A percentile compares a stretch with the other conserved stretches of the same genome.
phyloP scores from a whole-genome alignment of 2,888 invertebrate genomes.

The Rotaria magnacalcarata region DNA sequence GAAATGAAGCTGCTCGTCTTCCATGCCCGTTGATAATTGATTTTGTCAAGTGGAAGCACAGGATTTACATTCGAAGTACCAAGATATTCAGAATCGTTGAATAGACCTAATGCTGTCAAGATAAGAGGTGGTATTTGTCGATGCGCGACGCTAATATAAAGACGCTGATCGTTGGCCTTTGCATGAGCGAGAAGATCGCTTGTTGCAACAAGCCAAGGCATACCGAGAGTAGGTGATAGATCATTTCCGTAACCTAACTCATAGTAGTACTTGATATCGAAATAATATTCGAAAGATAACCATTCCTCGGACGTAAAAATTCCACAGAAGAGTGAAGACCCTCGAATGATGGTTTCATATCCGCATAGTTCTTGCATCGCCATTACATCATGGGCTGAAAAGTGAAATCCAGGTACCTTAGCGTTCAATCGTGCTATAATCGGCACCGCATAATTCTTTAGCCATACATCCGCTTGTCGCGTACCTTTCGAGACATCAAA shows the following conservation, averaged over 20 bases:
- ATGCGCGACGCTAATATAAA: background rate
- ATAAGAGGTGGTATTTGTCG: background rate
- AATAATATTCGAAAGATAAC: slow-evolving; percentile 1
- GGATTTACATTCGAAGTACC: background rate
- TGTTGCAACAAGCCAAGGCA: background rate
- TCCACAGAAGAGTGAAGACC: background rate
- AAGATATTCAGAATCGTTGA: background rate
- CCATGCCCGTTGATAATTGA: too few relatives aligned
- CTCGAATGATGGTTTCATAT: slow-evolving; percentile 8
- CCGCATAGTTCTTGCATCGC: background rate
- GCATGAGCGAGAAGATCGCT: background rate
- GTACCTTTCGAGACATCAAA: background rate
- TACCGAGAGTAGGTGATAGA: background rate
- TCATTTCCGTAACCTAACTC: background rate
- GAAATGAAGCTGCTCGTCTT: too few relatives aligned
- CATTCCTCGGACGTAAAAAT: background rate
- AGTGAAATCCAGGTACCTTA: background rate
- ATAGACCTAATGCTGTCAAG: background rate
- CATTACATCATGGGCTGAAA: background rate
- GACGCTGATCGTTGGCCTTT: background rate
- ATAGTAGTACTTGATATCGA: background rate
- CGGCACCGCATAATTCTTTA: background rate
- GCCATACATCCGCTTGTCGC: background rate
- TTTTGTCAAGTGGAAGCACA: too few relatives aligned
- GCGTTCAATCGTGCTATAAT: background rate